phyloP scores from a whole-genome alignment of 2,113 vertebrate genomes.

The Paracanthobrama guichenoti region DNA sequence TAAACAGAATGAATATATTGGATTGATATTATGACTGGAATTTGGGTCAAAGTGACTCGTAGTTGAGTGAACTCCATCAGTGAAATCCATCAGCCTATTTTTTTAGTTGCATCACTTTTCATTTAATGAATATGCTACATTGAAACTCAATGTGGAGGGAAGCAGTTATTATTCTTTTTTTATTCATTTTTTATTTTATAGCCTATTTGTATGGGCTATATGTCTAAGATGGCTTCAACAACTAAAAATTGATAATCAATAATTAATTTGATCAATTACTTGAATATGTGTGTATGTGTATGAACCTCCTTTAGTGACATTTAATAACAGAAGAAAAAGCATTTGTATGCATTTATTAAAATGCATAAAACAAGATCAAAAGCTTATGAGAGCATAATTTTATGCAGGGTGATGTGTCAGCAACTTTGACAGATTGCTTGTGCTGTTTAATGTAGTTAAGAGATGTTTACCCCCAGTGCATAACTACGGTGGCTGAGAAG shows the following conservation, averaged over 20 bases:
- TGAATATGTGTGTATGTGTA: neutral
- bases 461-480: neutral
- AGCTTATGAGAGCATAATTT: neutral
- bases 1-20: neutral
- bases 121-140: neutral
- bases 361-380: neutral
- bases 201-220: neutral
- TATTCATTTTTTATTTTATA: too few relatives aligned
- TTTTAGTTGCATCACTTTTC: neutral
- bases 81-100: neutral
- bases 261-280: neutral
- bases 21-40: neutral
- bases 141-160: neutral
- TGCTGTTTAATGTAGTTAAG: neutral
- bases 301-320: neutral
- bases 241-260: neutral
- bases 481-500: too few relatives aligned
- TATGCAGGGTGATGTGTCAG: neutral
- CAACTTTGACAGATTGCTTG: neutral
- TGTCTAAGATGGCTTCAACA: neutral
- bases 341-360: neutral
- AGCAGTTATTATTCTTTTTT: neutral
- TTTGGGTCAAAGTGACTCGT: neutral
- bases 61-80: neutral
- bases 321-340: neutral